Percentiles rank a stretch among this genome's conserved stretches.
These are phyloP conservation scores for Phyto melanocephala DNA, from an alignment of 2,888 invertebrate genomes.

Conservation along the genomic window DNA sequence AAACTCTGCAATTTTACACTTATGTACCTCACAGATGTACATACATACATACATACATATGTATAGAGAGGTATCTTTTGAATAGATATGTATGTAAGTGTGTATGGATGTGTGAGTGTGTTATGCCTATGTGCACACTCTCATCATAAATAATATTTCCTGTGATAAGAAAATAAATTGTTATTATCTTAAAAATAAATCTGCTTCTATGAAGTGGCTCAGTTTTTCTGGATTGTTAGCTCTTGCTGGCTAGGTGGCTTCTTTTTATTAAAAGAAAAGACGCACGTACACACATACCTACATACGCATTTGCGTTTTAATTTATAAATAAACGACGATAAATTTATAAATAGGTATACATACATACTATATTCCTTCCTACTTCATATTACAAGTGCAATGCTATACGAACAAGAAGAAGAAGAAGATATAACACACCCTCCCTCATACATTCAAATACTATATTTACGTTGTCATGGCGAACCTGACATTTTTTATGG, in stretches of 20 bases:
- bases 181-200: constrained; percentile 54
- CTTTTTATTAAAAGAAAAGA: background rate
- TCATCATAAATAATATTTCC: constrained; percentile 60
- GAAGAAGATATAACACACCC: constrained; percentile 42
- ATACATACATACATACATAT: too few relatives aligned
- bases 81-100: too few relatives aligned
- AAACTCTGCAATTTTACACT: background rate
- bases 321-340: constrained; percentile 21
- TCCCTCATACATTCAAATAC: background rate
- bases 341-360: background rate
- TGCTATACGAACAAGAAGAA: background rate
- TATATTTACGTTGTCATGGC: background rate
- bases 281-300: too few relatives aligned
- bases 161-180: constrained; percentile 59
- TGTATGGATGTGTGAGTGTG: background rate
- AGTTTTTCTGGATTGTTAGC: constrained; percentile 11
- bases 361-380: too few relatives aligned
- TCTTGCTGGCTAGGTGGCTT: background rate
- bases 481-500: constrained; percentile 51
- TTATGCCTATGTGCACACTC: background rate
- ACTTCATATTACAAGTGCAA: constrained; percentile 43
- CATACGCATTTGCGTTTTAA: too few relatives aligned
- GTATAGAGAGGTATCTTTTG: too few relatives aligned
- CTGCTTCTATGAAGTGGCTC: constrained; percentile 37
- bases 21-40: background rate